Evolutionary conservation across 1,140 invertebrate genomes (phyloP).

Genomic region (Drosophila yakuba): DNA sequence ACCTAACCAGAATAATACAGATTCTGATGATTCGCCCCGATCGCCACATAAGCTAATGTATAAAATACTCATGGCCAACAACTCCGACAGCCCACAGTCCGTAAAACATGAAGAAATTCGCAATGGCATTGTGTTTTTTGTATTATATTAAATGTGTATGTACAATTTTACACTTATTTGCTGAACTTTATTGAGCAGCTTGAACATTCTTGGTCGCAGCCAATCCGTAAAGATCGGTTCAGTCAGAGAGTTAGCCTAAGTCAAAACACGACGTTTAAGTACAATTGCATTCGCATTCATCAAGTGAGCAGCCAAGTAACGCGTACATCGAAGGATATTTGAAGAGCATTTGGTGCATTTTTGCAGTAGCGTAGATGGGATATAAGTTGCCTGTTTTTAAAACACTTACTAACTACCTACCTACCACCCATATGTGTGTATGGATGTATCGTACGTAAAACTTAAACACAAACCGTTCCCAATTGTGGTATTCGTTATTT

Average conservation of each 20-base stretch:
- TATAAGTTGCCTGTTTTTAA: constrained; percentile 80
- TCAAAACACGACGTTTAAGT: constrained; percentile 42
- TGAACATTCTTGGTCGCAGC: constrained; percentile 53
- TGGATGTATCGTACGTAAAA: constrained; percentile 36
- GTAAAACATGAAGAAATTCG: constrained; percentile 17
- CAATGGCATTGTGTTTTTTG: constrained; percentile 55
- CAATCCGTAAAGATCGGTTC: constrained; percentile 17
- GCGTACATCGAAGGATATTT: constrained; percentile 71
- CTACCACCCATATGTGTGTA: no score
- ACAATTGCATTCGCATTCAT: constrained; percentile 58
- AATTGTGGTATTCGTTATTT: constrained; percentile 46
- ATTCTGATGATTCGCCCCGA: constrained; percentile 10
- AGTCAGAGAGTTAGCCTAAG: constrained; percentile 51
- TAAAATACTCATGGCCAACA: constrained; percentile 60
- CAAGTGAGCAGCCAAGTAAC: constrained; percentile 33
- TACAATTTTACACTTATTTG: constrained; percentile 75
- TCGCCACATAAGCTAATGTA: constrained; percentile 53
- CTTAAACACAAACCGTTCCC: constrained; percentile 27
- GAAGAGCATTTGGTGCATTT: constrained; percentile 48
- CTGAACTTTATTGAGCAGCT: constrained; percentile 71
- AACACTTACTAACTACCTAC: constrained; percentile 26
- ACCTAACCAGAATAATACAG: constrained; percentile 47
- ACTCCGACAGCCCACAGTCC: constrained; percentile 9
- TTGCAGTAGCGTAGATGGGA: constrained; percentile 42
- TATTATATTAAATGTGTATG: constrained; percentile 60